Evolutionary conservation across 2,888 invertebrate species (phyloP), one percentile per base, ranked within the genome.

Genomic region (Hydriomena furcata): DNA sequence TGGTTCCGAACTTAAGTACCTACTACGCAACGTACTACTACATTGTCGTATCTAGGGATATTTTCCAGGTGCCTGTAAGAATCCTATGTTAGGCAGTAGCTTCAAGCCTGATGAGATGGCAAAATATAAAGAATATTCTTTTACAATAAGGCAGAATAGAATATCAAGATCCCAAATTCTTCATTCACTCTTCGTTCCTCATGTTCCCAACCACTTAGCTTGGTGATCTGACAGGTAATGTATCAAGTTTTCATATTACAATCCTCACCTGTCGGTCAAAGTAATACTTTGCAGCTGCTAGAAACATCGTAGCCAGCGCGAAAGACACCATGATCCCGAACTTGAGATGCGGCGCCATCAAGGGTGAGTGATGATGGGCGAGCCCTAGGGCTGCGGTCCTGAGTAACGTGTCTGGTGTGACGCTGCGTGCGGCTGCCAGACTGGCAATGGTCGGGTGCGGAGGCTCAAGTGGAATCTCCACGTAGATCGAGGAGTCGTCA

Each of bases 281-380:
- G 70, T 94, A 95, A 74, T 94, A 94, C 80, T 94, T 95, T 13
- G 93, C 93, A 20, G 93, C 93, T 0, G 93, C 94, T 37, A 95
- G 86, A 68, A 95, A 94, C 25, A 94, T 91, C 0, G 94, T 93
- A 1, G 93, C 93, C 34, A 95, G 76, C 7, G 93, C 93, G 63
- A 95, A 92, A 0, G 94, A 94, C 27, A 94, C 93, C 84, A 95
- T 94, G 84, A 95, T 93, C 43, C 93, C 94, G 70, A 93, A 94
- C 79, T 94, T 94, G 36, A 94, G 79, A 58, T 93, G 93, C 8
- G 92, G 91, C 7, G 91, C 92, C 73, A 92, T 85, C 71, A 91
- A 74, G 34, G 91, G 91, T 35, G 86, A 80, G 59, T 82, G 83
- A 38, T 84, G 84, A 4, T 52, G 52, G 7, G 51, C 46, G 34